phyloP scores from a whole-genome alignment of 1,140 invertebrate species.

The Drosophila aff. region DNA sequence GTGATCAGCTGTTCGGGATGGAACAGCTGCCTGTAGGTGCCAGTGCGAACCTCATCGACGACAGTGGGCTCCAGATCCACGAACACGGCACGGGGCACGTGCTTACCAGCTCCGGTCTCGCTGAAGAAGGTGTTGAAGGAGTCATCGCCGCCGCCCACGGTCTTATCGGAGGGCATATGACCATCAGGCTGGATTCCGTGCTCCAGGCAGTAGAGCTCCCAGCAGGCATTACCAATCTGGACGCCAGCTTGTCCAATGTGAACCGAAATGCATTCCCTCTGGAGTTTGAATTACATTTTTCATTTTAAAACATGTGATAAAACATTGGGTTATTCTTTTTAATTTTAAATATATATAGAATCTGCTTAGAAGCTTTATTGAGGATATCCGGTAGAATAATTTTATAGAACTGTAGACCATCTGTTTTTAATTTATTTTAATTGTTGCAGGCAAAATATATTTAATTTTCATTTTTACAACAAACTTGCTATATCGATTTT shows the following conservation, averaged over 20 bases:
- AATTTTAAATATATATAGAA: no score
- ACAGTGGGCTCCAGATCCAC: constrained; percentile 95
- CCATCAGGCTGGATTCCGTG: constrained; percentile 93
- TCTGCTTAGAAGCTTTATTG: not conserved
- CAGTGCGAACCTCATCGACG: constrained; percentile 94
- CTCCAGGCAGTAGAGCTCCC: constrained; percentile 88
- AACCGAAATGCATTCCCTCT: constrained; percentile 88
- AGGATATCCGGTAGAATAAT: not conserved
- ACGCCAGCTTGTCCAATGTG: constrained; percentile 91
- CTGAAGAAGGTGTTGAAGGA: constrained; percentile 95
- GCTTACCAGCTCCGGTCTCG: constrained; percentile 94
- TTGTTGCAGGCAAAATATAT: no score
- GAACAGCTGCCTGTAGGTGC: constrained; percentile 93
- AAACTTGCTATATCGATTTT: not conserved
- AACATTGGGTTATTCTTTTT: no score
- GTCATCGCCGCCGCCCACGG: constrained; percentile 89
- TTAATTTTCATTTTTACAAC: no score
- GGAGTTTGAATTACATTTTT: not conserved
- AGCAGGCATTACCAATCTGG: constrained; percentile 91
- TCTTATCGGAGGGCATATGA: constrained; percentile 91
- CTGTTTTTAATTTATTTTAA: not conserved
- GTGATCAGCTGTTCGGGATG: constrained; percentile 94
- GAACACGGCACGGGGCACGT: constrained; percentile 93
- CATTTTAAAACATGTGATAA: no score
- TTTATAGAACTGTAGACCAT: constrained; percentile 5